phyloP scores from a whole-genome alignment of 2,113 vertebrate species.

The Laticauda laticaudata region DNA sequence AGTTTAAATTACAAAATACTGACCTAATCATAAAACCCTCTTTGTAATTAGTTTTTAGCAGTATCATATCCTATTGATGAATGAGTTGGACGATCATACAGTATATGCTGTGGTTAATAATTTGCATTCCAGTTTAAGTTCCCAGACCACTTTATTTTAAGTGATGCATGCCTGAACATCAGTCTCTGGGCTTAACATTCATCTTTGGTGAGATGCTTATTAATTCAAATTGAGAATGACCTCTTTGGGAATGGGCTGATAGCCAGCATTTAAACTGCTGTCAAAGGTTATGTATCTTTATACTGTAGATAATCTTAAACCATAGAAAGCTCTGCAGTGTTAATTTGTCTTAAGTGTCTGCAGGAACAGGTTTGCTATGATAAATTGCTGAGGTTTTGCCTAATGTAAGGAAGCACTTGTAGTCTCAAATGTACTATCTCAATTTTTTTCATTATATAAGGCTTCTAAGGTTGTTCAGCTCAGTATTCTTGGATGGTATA shows the following conservation, averaged over 20 bases:
- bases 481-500: not conserved
- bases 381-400: slow-evolving; percentile 8
- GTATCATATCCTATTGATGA: not conserved
- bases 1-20: not conserved
- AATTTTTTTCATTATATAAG: not conserved
- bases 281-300: not conserved
- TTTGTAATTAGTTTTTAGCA: not conserved
- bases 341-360: not conserved
- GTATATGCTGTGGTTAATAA: not conserved
- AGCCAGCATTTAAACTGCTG: not conserved
- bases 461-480: not conserved
- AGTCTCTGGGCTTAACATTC: not conserved
- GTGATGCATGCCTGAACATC: not conserved
- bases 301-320: not conserved
- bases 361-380: not conserved
- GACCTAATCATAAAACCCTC: not conserved
- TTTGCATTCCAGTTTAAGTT: not conserved
- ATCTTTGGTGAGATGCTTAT: not conserved
- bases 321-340: not conserved
- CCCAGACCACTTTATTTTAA: not conserved
- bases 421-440: not conserved
- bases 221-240: not conserved
- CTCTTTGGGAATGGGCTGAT: not conserved
- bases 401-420: not conserved
- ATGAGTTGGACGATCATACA: not conserved